These are phyloP conservation scores for Alca torda DNA, from an alignment of 2,797 vertebrate species.

Conservation along the genomic window DNA sequence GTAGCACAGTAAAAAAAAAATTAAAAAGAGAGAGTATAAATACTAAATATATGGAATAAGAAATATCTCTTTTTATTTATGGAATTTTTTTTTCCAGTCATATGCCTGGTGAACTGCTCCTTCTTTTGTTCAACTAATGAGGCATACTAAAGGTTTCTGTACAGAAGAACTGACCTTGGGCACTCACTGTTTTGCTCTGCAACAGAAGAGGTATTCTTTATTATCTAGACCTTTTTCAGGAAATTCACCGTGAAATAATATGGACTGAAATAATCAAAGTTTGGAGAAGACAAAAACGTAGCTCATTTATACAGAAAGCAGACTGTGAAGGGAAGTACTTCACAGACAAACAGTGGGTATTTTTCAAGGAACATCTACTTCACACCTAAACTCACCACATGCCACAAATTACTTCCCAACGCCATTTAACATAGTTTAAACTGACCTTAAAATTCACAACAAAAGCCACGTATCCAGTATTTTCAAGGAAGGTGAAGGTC, in stretches of 20 bases:
- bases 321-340: not conserved
- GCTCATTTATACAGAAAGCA: not conserved
- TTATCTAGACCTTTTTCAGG: not conserved
- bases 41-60: not conserved
- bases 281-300: not conserved
- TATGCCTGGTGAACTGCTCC: not conserved
- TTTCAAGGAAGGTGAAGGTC: not conserved
- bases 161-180: not conserved
- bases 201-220: not conserved
- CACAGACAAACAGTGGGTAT: not conserved
- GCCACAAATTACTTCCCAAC: not conserved
- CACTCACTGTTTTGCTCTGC: not conserved
- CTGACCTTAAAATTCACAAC: not conserved
- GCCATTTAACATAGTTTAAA: not conserved
- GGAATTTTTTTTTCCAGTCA: not conserved
- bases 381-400: not conserved
- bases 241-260: not conserved
- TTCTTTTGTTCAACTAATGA: not conserved
- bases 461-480: not conserved
- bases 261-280: not conserved
- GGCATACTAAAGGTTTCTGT: not conserved
- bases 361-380: not conserved
- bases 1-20: too few relatives aligned
- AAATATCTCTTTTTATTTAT: not conserved
- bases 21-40: not conserved